Conservation (phyloP, 1,140 invertebrate genomes). For the Musca domestica region DNA sequence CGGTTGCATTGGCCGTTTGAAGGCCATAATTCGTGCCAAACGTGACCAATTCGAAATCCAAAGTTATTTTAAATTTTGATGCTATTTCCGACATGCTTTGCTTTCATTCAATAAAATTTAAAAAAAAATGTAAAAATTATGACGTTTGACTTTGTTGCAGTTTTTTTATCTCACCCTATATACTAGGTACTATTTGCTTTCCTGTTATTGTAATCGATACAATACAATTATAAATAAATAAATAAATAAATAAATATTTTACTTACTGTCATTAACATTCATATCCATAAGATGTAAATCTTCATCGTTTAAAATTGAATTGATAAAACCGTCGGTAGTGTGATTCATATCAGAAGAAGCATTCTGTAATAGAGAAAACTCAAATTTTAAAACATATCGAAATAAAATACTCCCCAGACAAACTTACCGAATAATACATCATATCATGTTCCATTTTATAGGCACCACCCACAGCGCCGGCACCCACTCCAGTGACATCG, state of each 20-base stretch:
- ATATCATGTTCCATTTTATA: conserved; percentile 59
- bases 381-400: conserved; percentile 12
- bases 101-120: too few relatives aligned
- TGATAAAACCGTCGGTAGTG: conserved; percentile 78
- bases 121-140: too few relatives aligned
- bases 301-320: conserved; percentile 82
- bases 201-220: too few relatives aligned
- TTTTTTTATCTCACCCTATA: too few relatives aligned
- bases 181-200: too few relatives aligned
- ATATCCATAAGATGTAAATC: conserved; percentile 87
- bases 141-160: too few relatives aligned
- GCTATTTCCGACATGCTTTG: too few relatives aligned
- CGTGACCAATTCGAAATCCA: too few relatives aligned
- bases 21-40: too few relatives aligned
- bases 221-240: too few relatives aligned
- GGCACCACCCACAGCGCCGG: conserved; percentile 38
- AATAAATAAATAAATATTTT: conserved; percentile 4
- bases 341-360: conserved; percentile 67
- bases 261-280: conserved; percentile 82
- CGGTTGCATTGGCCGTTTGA: too few relatives aligned
- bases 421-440: conserved; percentile 58
- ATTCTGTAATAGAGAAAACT: conserved; percentile 51
- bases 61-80: too few relatives aligned
- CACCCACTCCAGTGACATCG: conserved; percentile 43
- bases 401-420: background rate